Percentiles rank a stretch among this genome's conserved stretches.
phyloP scores from a whole-genome alignment of 2,113 vertebrate species.

The Ptyas mucosa region DNA sequence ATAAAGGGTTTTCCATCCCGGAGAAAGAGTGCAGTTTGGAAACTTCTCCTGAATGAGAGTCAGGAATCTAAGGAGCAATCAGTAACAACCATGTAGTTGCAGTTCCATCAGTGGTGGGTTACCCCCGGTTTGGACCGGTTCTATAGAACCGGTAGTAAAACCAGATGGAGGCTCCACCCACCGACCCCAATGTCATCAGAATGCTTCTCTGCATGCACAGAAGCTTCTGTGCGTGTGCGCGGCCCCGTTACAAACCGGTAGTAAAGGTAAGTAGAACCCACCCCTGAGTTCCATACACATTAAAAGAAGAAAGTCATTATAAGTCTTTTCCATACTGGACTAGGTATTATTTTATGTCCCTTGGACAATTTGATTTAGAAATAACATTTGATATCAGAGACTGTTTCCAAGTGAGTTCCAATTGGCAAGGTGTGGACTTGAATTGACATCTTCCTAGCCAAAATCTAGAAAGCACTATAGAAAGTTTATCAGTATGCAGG shows the following conservation, averaged over 20 bases:
- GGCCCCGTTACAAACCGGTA: too few species aligned
- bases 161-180: too few species aligned
- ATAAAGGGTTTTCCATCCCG: slow-evolving; percentile 78
- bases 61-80: slow-evolving; percentile 70
- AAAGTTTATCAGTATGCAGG: background rate
- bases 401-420: background rate
- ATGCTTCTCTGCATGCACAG: too few species aligned
- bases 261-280: too few species aligned
- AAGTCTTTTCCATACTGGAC: too few species aligned
- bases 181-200: too few species aligned
- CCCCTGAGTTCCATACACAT: background rate
- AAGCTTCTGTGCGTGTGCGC: too few species aligned
- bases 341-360: too few species aligned
- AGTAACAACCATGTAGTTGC: background rate
- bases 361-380: background rate
- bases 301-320: background rate
- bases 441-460: background rate
- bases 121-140: too few species aligned
- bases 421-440: background rate
- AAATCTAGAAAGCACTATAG: background rate
- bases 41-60: slow-evolving; percentile 74
- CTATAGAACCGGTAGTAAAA: too few species aligned
- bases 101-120: background rate
- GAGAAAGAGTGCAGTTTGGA: slow-evolving; percentile 77
- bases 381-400: background rate